Base-by-base conservation (phyloP, 1,140 invertebrate species). In the Leptinotarsa undecemlineata region DNA sequence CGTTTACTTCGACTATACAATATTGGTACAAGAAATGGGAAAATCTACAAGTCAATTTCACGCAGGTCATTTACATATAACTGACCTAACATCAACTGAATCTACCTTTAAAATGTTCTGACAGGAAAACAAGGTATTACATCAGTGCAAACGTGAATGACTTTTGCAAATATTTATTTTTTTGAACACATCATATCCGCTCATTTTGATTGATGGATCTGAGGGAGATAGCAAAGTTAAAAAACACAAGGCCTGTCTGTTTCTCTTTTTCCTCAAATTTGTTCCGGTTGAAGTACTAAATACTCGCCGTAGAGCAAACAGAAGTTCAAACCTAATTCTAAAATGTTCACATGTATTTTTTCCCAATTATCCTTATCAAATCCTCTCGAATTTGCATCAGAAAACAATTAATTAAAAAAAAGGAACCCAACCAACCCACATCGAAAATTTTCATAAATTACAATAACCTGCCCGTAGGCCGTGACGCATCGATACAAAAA, bases 371-470 rank as follows among this genome's bases (percentile, higher is more conserved):
- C 51, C 51, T 57, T 57, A 57, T 57, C 51, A 19, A 57, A 19
- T 19, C 51, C 51, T 15, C 15, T 0, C 4, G 5, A 15, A 57
- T 57, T 15, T 57, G 51, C 51, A 57, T 57, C 13, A 57, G 51
- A 57, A 57, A 57, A 4, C 15, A 2, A 57, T 57, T 57, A 57
- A 57, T 57, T 57, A 57, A 57, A 57, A 57, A 57, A 19, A 17
- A 42, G 33, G 33, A 42, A 11, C n/a, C 3, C 13, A 57, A 57
- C 15, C 15, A 19, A 15, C 51, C n/a, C 51, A 57, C 15, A 17
- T 57, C 14, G 51, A 57, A 57, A 57, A 57, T 57, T 57, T 57
- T 57, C 51, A 57, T 57, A 57, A 17, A 57, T 57, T 57, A 57
- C 6, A 57, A 57, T 57, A 57, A 57, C 51, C 5, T 57, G 51